phyloP scores from a whole-genome alignment of 2,113 vertebrate genomes.

The Sceloporus undulatus region DNA sequence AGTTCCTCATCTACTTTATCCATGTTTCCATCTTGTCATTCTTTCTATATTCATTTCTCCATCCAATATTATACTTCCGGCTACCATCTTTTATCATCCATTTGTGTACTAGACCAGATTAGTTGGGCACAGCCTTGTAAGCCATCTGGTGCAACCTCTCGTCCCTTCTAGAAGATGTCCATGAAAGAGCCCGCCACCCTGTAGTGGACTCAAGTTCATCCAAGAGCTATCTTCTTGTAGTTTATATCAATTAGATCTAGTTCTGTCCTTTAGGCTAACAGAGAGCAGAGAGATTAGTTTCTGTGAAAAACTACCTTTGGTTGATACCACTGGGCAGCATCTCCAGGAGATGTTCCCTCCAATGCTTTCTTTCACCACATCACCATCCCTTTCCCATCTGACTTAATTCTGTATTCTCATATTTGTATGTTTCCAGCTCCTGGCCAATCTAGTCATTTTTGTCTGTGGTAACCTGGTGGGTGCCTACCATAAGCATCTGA shows the following conservation, averaged over 20 bases:
- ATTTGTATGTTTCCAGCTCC: constrained; percentile 72
- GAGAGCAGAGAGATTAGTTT: neutral
- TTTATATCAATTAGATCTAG: neutral
- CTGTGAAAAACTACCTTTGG: neutral
- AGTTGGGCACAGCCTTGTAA: neutral
- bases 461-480: constrained; percentile 86
- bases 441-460: constrained; percentile 85
- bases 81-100: neutral
- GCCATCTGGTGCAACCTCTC: neutral
- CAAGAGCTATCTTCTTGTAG: neutral
- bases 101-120: neutral
- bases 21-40: neutral
- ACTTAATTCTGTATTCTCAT: neutral
- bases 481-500: constrained; percentile 85
- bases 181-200: neutral
- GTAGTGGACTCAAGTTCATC: neutral
- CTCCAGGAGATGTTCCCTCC: neutral
- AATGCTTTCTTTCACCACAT: no score
- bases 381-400: no score
- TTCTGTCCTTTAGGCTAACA: no score
- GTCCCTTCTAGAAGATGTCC: neutral
- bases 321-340: neutral
- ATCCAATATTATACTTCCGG: neutral
- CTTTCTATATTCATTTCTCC: neutral
- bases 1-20: neutral